Evolutionary conservation across 2,797 vertebrate species (phyloP).

Genomic region (Gallirallus australis): DNA sequence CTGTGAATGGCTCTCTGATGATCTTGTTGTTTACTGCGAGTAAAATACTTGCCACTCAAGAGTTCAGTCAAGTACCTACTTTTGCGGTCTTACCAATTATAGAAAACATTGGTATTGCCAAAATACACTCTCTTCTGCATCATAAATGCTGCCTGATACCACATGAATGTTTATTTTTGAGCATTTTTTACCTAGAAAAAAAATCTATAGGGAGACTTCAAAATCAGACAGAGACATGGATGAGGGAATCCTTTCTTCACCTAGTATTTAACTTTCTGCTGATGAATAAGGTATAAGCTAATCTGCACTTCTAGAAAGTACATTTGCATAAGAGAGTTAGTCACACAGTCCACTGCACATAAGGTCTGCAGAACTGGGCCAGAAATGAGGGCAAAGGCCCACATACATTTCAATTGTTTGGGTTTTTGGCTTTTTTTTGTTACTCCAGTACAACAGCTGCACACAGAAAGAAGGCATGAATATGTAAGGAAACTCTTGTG

Average conservation of each 20-base stretch:
- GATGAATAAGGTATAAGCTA: background rate
- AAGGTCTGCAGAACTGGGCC: background rate
- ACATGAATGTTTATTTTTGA: background rate
- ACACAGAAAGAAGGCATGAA: background rate
- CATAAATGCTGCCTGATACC: conserved; percentile 9
- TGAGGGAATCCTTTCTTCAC: background rate
- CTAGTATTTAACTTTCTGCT: background rate
- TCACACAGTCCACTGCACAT: background rate
- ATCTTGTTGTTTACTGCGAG: conserved; percentile 56
- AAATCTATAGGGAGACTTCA: background rate
- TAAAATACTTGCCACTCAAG: conserved; percentile 53
- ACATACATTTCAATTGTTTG: background rate
- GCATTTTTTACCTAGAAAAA: background rate
- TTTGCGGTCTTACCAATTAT: conserved; percentile 36
- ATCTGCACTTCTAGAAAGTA: background rate
- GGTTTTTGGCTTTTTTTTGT: background rate
- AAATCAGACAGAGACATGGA: background rate
- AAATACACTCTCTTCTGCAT: conserved; percentile 46
- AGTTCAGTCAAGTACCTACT: conserved; percentile 63
- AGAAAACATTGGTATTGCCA: conserved; percentile 32
- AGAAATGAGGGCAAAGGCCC: background rate
- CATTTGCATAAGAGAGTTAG: background rate
- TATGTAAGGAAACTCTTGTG: background rate
- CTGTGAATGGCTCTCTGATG: conserved; percentile 55
- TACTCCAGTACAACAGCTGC: background rate